A percentile compares a stretch with the other conserved stretches of the same genome.
These are phyloP conservation scores for Pyrgus malvae DNA, from an alignment of 2,888 invertebrate genomes.

Conservation along the genomic window DNA sequence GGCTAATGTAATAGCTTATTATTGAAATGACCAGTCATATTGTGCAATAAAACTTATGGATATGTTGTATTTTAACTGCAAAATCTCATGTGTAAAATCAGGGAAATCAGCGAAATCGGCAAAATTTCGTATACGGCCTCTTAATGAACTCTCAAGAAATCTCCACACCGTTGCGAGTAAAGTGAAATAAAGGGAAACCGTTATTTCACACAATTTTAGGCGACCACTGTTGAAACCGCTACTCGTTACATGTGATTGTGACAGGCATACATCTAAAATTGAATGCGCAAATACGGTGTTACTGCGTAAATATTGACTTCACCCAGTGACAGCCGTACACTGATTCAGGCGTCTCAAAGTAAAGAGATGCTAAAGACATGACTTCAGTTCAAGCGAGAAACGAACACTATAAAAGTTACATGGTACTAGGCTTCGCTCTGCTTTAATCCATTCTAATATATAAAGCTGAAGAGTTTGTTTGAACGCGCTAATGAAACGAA, in stretches of 20 bases:
- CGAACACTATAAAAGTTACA: neutral
- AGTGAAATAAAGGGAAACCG: slow-evolving; percentile 2
- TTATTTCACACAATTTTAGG: slow-evolving; percentile 16
- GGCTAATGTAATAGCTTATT: no score
- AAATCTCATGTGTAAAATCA: no score
- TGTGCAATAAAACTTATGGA: no score
- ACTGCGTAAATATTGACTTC: slow-evolving; percentile 11
- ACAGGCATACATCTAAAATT: slow-evolving; percentile 16
- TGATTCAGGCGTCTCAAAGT: neutral
- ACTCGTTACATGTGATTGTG: slow-evolving; percentile 9
- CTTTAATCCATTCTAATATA: no score
- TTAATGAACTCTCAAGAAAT: no score
- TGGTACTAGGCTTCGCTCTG: no score
- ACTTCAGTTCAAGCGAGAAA: neutral
- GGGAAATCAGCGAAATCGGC: no score
- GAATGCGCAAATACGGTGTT: slow-evolving; percentile 13
- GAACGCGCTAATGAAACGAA: no score
- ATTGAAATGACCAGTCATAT: no score
- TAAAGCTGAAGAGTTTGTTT: no score
- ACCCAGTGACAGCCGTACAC: slow-evolving; percentile 14
- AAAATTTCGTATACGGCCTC: no score
- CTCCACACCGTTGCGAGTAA: neutral
- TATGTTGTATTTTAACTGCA: no score
- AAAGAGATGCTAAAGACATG: neutral
- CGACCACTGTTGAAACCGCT: slow-evolving; percentile 2